Evolutionary conservation across 2,888 invertebrate genomes (phyloP), one percentile per base, ranked within the genome.

Genomic region (Fragum whitleyi): DNA sequence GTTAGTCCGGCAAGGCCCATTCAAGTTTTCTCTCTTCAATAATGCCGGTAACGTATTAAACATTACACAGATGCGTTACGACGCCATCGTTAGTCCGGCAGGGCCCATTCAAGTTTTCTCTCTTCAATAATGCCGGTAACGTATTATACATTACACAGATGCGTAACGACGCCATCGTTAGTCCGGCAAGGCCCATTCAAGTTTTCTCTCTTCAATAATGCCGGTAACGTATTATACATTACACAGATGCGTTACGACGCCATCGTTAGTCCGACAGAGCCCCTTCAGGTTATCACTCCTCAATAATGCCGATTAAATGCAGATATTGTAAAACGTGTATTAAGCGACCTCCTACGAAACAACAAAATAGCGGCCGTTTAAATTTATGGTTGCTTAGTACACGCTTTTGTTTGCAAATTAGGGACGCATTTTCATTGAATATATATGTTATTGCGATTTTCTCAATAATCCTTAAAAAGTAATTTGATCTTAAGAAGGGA

Each of bases 171-270:
- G 74, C 80, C 1, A 82, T 82, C 14, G 77, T 79, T 6, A 76
- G 78, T 28, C 78, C 81, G 0, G 29, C 78, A 11, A 72, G 71
- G 16, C 82, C 85, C 2, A 74, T 85, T 11, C 85, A 85, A 53
- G 76, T 85, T 59, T 85, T 71, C 51, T 39, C 65, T 21, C 42
- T 78, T 19, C 78, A 84, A 51, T 81, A 69, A 32, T 0, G n/a
- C 78, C 2, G 70, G 65, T 19, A 74, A 65, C 11, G 47, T 75
- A 0, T 28, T 85, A 55, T 72, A 76, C n/a, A 78, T 85, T 9
- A 76, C 85, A 2, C 82, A 85, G 42, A 77, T 85, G 82, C 67
- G 78, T n/a, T 78, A 85, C 61, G 85, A 85, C 32, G 73, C 80
- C 1, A 82, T 82, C 11, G 76, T 78, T 6, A 78, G 77, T 26